phyloP scores from a whole-genome alignment of 2,113 vertebrate species.

The Tupaia tana region DNA sequence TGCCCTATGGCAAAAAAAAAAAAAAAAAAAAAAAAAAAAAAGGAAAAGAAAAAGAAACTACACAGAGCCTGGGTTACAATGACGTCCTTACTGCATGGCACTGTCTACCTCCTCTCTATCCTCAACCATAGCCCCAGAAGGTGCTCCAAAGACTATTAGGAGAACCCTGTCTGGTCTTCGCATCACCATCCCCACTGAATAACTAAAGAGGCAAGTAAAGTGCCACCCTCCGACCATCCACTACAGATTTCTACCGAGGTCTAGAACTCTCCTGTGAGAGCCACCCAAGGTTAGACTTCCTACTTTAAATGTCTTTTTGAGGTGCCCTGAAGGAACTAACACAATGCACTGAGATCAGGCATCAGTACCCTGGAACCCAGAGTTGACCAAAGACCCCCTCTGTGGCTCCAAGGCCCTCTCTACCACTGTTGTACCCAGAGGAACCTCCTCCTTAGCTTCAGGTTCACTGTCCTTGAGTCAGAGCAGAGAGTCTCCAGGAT shows the following conservation, averaged over 20 bases:
- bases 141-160: accelerated
- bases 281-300: too few relatives aligned
- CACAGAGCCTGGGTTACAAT: background rate
- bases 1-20: too few relatives aligned
- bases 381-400: background rate
- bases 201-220: background rate
- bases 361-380: background rate
- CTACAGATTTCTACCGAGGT: background rate
- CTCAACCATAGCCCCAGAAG: background rate
- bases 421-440: background rate
- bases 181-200: too few relatives aligned
- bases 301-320: background rate
- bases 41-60: background rate
- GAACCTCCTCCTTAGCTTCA: background rate
- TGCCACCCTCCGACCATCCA: background rate
- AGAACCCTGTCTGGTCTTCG: background rate
- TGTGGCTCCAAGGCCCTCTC: background rate
- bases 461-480: background rate
- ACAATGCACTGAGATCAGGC: background rate
- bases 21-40: background rate
- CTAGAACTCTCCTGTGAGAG: background rate
- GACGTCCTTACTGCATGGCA: accelerated
- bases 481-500: too few relatives aligned
- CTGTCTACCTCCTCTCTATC: background rate
- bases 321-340: background rate